Percentiles rank a stretch among this genome's conserved stretches.
Evolutionary conservation across 30 jellyfish, hydroid and myxozoan genomes (phyloP).

Genomic region (Hydractinia echinata): DNA sequence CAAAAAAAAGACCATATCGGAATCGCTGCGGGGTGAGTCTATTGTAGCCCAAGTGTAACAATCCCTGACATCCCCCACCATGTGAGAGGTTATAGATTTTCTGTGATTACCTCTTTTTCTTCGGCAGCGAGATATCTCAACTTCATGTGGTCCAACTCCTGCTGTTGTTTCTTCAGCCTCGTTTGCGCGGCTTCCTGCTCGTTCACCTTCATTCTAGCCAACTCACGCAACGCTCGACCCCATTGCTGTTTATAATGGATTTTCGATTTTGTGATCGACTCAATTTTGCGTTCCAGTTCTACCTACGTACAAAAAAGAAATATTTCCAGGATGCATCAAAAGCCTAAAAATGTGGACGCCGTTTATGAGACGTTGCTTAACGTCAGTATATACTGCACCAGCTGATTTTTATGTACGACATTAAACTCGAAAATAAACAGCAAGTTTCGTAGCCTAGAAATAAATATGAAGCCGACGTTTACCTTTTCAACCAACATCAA

Average conservation of each 20-base stretch:
- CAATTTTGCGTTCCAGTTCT: constrained; percentile 84
- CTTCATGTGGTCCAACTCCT: constrained; percentile 88
- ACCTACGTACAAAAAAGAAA: constrained; percentile 28
- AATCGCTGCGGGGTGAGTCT: no score
- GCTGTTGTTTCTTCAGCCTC: constrained; percentile 77
- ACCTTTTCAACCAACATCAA: constrained; percentile 77
- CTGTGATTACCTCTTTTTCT: constrained; percentile 60
- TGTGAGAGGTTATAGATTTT: no score
- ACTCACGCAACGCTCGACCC: constrained; percentile 95
- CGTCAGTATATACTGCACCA: no score
- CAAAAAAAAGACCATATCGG: no score
- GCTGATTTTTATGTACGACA: no score
- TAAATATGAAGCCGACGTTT: neutral
- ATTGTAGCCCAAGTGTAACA: no score
- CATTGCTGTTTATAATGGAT: constrained; percentile 93
- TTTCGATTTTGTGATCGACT: constrained; percentile 72
- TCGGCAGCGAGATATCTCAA: constrained; percentile 75
- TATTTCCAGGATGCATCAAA: neutral
- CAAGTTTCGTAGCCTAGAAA: no score
- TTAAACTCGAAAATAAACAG: no score
- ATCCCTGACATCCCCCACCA: no score
- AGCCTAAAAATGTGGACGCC: no score
- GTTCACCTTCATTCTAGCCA: constrained; percentile 73
- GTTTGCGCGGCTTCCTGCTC: constrained; percentile 89
- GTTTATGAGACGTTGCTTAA: no score